These are phyloP conservation scores for Nyctereutes procyonoides DNA, from an alignment of 2,113 vertebrate genomes.

Conservation along the genomic window DNA sequence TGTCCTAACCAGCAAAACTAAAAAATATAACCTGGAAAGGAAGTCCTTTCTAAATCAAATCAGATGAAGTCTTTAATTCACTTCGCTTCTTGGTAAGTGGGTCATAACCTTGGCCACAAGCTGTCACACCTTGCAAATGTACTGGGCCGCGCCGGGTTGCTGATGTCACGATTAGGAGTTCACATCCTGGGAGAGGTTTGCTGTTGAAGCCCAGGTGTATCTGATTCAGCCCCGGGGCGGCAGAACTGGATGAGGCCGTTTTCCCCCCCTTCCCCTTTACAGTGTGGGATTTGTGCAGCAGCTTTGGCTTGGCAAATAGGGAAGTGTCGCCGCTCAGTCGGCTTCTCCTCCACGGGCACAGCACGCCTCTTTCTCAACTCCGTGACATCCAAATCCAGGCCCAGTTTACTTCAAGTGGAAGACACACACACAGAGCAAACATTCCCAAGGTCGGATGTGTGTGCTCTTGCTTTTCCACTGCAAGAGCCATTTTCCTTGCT, in stretches of 20 bases:
- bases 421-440: not conserved
- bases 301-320: constrained; percentile 73
- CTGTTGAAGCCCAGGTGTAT: not conserved
- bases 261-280: not conserved
- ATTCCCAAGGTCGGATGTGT: not conserved
- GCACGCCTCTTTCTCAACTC: not conserved
- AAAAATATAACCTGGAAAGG: constrained; percentile 33
- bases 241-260: constrained; percentile 74
- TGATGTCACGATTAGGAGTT: constrained; percentile 59
- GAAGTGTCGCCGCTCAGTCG: constrained; percentile 69
- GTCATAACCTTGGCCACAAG: constrained; percentile 48
- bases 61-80: constrained; percentile 60
- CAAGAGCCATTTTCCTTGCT: not conserved
- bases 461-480: not conserved
- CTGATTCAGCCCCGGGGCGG: constrained; percentile 59
- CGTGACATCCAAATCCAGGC: constrained; percentile 53
- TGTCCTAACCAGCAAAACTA: constrained; percentile 2
- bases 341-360: constrained; percentile 61
- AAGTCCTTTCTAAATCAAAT: constrained; percentile 74
- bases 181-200: constrained; percentile 67
- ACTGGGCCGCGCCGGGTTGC: constrained; percentile 37
- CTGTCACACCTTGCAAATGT: constrained; percentile 32
- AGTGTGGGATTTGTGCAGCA: constrained; percentile 65
- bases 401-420: constrained; percentile 22
- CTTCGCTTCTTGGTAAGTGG: constrained; percentile 1